Percentiles rank a stretch among this genome's conserved stretches.
phyloP scores from a whole-genome alignment of 2,113 vertebrate species.

The Vanacampus margaritifer region DNA sequence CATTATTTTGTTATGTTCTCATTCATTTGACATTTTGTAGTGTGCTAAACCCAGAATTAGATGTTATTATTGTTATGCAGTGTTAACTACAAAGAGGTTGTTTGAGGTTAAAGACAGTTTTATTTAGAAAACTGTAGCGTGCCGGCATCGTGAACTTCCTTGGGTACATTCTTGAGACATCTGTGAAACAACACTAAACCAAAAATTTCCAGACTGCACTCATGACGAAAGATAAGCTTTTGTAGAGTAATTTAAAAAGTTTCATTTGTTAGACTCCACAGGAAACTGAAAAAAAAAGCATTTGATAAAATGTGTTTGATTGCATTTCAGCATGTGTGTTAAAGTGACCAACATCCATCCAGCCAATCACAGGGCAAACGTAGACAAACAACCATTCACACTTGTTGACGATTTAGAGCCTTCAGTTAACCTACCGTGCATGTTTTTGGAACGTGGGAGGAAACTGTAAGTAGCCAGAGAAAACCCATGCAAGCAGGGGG shows the following conservation, averaged over 20 bases:
- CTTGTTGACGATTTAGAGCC: too few species aligned
- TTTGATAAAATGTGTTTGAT: background rate
- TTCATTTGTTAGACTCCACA: background rate
- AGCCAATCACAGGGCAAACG: too few species aligned
- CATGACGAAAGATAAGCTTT: background rate
- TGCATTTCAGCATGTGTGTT: background rate
- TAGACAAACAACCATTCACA: too few species aligned
- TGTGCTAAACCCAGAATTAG: background rate
- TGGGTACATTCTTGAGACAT: background rate
- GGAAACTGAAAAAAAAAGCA: background rate
- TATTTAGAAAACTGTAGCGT: background rate
- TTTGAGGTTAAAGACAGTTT: background rate
- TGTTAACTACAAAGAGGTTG: background rate
- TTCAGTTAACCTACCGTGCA: too few species aligned
- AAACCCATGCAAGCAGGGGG: too few species aligned
- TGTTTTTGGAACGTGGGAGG: too few species aligned
- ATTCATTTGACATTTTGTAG: background rate
- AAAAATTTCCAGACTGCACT: background rate
- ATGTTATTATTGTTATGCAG: background rate
- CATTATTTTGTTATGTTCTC: background rate
- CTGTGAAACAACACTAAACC: background rate
- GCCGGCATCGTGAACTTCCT: background rate
- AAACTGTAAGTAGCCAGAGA: too few species aligned
- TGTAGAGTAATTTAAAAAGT: background rate
- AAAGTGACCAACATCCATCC: background rate